Evolutionary conservation across 2,797 vertebrate species (phyloP), one percentile per base, ranked within the genome.

Genomic region (Urophycis tenuis): DNA sequence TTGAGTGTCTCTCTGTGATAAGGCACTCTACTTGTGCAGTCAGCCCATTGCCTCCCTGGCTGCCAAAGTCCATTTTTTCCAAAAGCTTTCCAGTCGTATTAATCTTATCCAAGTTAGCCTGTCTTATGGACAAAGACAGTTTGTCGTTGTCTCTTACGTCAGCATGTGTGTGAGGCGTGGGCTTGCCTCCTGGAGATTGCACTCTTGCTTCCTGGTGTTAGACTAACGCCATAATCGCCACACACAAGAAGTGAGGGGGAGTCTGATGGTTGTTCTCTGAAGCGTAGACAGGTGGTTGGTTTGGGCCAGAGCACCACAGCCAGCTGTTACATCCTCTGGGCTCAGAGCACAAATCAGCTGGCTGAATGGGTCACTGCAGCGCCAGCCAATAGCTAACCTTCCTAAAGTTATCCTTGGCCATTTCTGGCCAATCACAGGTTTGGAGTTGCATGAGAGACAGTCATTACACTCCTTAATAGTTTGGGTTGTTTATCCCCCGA

Each of bases 1-100:
- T 91, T 91, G 87, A 85, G 91, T 83, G 75, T 84, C 74, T 75
- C 80, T 85, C 77, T 72, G 72, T 79, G 82, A 91, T 88, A 88
- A 89, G 67, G 33, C 64, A 33, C 70, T 78, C 76, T 75, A 71
- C 76, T 64, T 82, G 69, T 74, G 74, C 78, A 73, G 72, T 80
- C 76, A 75, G 41, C 71, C 45, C 10, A 3, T 19, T 80, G 81
- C 77, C 83, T 80, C 81, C 77, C 83, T 79, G 80, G 75, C 84
- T 83, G 77, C 71, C 78, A 79, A 85, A 78, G 82, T 41, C 71
- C 73, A 77, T 78, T 11, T 35, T 82, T 82, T 81, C 76, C 78
- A 35, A 39, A 39, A 80, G 73, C 72, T 53, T 41, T 70, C 78
- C 30, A 70, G 64, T 75, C 39, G 45, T 41, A 32, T 64, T 75